phyloP scores from a whole-genome alignment of 2,888 invertebrate genomes.

The Baronia brevicornis region DNA sequence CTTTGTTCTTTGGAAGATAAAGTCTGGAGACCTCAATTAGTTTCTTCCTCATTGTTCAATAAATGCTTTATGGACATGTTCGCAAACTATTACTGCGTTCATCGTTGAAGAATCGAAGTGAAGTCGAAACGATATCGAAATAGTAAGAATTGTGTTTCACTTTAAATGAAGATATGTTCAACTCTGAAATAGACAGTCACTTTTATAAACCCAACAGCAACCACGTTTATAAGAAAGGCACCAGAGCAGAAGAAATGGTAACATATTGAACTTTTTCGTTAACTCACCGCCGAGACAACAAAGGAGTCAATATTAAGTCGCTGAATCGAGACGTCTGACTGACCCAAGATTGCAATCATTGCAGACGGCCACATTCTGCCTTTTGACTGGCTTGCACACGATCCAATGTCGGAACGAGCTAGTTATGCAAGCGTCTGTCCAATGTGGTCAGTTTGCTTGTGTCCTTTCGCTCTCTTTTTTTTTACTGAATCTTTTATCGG shows the following conservation, averaged over 20 bases:
- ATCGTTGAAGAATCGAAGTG: neutral
- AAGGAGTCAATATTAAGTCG: constrained; percentile 19
- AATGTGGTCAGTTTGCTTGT: too few species aligned
- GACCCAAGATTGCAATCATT: constrained; percentile 12
- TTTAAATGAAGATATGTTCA: too few species aligned
- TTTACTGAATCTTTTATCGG: neutral
- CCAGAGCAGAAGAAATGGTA: neutral
- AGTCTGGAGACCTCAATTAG: constrained; percentile 15
- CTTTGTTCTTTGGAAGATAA: constrained; percentile 15
- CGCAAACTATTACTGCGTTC: constrained; percentile 5
- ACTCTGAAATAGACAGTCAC: too few species aligned
- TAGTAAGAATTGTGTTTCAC: neutral
- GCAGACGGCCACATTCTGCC: constrained; percentile 4
- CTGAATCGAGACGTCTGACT: constrained; percentile 9
- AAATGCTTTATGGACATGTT: constrained; percentile 12
- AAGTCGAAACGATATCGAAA: neutral
- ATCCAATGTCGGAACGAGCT: neutral
- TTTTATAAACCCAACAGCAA: neutral
- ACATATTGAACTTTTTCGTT: constrained; percentile 14
- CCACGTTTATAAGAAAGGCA: neutral
- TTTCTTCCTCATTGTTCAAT: constrained; percentile 16
- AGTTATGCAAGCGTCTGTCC: too few species aligned
- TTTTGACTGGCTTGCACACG: constrained; percentile 1
- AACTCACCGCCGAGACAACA: constrained; percentile 28
- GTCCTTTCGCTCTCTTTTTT: neutral